Evolutionary conservation across 2,113 vertebrate species (phyloP).

Genomic region (Seriola aureovittata): DNA sequence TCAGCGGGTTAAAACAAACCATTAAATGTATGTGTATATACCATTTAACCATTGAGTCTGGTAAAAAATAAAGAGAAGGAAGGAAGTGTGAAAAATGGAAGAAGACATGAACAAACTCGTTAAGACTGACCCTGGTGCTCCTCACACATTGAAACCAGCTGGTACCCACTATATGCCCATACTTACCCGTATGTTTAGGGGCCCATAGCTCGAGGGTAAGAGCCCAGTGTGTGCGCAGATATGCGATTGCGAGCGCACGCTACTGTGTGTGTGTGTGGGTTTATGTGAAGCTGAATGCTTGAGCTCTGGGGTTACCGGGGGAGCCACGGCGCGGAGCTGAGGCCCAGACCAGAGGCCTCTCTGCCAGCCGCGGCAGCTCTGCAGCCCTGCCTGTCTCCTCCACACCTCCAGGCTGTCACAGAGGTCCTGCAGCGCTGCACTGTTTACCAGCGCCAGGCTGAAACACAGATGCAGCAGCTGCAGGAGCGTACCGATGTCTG

Average conservation of each 20-base stretch:
- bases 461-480: constrained; percentile 27
- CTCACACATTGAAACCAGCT: constrained; percentile 63
- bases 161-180: constrained; percentile 43
- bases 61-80: constrained; percentile 8
- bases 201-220: constrained; percentile 39
- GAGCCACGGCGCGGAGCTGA: constrained; percentile 3
- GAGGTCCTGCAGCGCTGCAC: constrained; percentile 40
- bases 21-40: constrained; percentile 6
- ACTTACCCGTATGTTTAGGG: constrained; percentile 51
- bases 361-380: neutral
- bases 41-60: neutral
- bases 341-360: constrained; percentile 44
- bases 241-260: constrained; percentile 17
- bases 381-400: constrained; percentile 14
- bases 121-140: constrained; percentile 41
- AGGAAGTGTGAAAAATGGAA: constrained; percentile 40
- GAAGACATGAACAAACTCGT: constrained; percentile 45
- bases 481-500: neutral
- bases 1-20: constrained; percentile 41
- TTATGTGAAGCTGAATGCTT: constrained; percentile 37
- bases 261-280: constrained; percentile 26
- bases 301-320: constrained; percentile 29
- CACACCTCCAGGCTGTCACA: constrained; percentile 56
- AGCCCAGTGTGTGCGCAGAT: constrained; percentile 36
- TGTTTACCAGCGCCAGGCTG: constrained; percentile 6